A percentile compares a stretch with the other conserved stretches of the same genome.
phyloP scores from a whole-genome alignment of 2,797 vertebrate species.

The Rachycentron canadum region DNA sequence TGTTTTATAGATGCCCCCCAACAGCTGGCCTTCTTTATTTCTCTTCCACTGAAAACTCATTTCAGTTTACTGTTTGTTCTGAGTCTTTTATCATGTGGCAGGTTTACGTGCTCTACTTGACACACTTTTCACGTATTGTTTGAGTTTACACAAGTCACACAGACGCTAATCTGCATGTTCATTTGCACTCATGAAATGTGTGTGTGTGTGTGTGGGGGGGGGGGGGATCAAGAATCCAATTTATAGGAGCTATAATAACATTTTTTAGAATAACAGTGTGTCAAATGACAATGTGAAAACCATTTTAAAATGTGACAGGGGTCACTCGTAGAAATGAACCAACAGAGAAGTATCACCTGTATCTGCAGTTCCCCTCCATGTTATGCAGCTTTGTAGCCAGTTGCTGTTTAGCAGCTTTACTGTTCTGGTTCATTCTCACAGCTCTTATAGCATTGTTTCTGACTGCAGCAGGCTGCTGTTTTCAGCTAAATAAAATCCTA shows the following conservation, averaged over 20 bases:
- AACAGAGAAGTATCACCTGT: background rate
- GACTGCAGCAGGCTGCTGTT: background rate
- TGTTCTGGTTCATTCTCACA: background rate
- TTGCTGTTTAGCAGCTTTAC: background rate
- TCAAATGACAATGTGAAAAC: background rate
- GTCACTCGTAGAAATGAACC: no score
- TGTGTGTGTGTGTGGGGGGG: no score
- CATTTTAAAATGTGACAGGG: background rate
- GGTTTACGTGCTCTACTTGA: conserved; percentile 19
- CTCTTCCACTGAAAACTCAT: conserved; percentile 10
- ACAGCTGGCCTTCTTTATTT: conserved; percentile 56
- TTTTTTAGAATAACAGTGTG: background rate
- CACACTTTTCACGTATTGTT: background rate
- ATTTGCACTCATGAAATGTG: background rate
- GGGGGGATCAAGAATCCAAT: background rate
- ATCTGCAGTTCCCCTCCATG: background rate
- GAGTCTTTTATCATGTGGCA: conserved; percentile 9
- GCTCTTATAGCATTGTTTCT: background rate
- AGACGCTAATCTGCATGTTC: background rate
- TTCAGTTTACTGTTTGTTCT: conserved; percentile 12
- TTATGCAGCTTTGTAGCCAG: background rate
- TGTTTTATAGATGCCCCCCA: conserved; percentile 72
- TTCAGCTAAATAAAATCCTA: background rate
- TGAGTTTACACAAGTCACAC: background rate
- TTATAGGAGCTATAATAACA: background rate